These are phyloP conservation scores for Trachelus iudaicus DNA, from an alignment of 2,888 invertebrate genomes.

Conservation along the genomic window DNA sequence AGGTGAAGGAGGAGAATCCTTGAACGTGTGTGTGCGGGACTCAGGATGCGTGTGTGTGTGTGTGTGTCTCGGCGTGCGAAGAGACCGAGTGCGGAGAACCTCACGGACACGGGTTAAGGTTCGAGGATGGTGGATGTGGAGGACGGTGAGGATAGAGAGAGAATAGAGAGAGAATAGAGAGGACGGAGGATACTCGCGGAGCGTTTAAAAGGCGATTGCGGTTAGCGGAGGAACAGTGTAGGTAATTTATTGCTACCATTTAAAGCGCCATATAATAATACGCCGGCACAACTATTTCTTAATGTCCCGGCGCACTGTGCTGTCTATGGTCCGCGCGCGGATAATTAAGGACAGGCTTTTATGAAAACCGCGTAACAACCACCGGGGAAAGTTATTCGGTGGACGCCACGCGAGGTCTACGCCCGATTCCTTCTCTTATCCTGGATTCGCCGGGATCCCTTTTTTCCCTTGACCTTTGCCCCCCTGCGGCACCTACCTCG, in stretches of 20 bases:
- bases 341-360: constrained; percentile 8
- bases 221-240: constrained; percentile 46
- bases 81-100: not conserved
- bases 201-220: constrained; percentile 54
- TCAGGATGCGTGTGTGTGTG: not conserved
- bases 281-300: constrained; percentile 54
- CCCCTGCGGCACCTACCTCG: constrained; percentile 8
- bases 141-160: no score
- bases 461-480: not conserved
- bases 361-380: constrained; percentile 11
- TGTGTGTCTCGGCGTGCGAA: not conserved
- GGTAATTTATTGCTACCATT: constrained; percentile 61
- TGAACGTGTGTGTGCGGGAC: not conserved
- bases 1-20: not conserved
- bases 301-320: constrained; percentile 39
- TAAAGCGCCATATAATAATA: constrained; percentile 60
- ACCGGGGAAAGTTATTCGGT: constrained; percentile 6
- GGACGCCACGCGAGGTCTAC: not conserved
- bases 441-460: not conserved
- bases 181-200: constrained; percentile 29
- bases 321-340: constrained; percentile 1
- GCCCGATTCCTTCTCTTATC: not conserved
- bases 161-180: not conserved
- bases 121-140: not conserved
- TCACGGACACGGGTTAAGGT: not conserved